Evolutionary conservation across 2,113 vertebrate genomes (phyloP), one percentile per base, ranked within the genome.

Genomic region (Promerops cafer): DNA sequence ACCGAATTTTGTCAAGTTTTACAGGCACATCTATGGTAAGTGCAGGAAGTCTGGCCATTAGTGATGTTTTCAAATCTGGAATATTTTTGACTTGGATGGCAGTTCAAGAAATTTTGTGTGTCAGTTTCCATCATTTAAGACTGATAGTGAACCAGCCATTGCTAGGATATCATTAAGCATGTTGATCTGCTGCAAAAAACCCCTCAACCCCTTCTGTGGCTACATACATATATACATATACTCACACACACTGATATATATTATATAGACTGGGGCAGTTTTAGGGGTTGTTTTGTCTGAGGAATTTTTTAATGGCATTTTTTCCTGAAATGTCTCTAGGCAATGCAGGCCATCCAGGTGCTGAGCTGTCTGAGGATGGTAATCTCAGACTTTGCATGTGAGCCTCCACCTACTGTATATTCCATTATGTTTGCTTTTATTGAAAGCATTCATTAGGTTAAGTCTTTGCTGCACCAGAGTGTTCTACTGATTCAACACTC

Each of bases 161-260:
- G 15, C 33, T 35, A 30, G 30, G 28, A 23, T 66, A 39, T 63
- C 50, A 17, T 31, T 74, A 18, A n/a, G 49, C 18, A 21, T 24
- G 11, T 8, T 74, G 24, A 31, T 57, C 18, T 76, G 22, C 47
- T 70, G 22, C 27, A n/a, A 49, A 45, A 87, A 75, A 66, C 6
- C 1, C 2, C 1, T 3, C 4, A 24, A 1, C 6, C 2, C 2
- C 2, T 35, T 26, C 30, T 59, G 9, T 45, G 10, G 3, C 64
- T 28, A 16, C 20, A 12, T 60, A 19, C 6, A 16, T 12, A 22
- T 7, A 23, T 2, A 47, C 19, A 57, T 5, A 44, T 4, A 35
- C 4, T 35, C 10, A 15, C 7, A 30, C 10, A 30, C 5, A 53
- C 7, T 6, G 5, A 16, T 16, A 12, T 9, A 39, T 23, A 7